A percentile compares a stretch with the other conserved stretches of the same genome.
Evolutionary conservation across 2,797 vertebrate species (phyloP).

Genomic region (Lacerta viridis): DNA sequence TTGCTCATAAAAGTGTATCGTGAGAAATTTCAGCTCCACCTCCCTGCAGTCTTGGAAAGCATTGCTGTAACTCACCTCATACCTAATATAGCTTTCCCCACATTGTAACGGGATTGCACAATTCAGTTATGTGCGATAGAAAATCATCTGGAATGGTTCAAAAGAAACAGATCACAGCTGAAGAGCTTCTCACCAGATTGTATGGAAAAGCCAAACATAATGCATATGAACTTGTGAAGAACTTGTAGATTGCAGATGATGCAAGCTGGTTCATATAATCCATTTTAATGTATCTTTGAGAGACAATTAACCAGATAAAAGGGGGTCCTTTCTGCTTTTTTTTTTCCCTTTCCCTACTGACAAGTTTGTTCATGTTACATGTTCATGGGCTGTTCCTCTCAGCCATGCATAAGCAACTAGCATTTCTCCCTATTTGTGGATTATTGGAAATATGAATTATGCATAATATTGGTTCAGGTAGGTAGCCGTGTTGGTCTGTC

Average conservation of each 20-base stretch:
- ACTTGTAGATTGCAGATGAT: slow-evolving; percentile 58
- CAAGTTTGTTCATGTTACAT: slow-evolving; percentile 46
- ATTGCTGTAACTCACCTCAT: neutral
- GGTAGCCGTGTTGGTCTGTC: neutral
- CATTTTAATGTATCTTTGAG: slow-evolving; percentile 72
- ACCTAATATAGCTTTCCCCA: slow-evolving; percentile 55
- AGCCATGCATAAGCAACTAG: slow-evolving; percentile 13
- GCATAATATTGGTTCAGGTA: neutral
- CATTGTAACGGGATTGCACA: slow-evolving; percentile 23
- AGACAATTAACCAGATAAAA: slow-evolving; percentile 64
- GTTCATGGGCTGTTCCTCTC: slow-evolving; percentile 21
- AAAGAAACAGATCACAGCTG: neutral
- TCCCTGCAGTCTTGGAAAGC: too few species aligned
- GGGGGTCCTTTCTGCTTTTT: neutral
- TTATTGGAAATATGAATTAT: slow-evolving; percentile 31
- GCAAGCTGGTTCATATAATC: slow-evolving; percentile 66
- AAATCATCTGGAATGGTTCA: slow-evolving; percentile 5
- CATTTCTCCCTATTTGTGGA: neutral
- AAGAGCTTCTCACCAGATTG: neutral
- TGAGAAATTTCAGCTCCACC: too few species aligned
- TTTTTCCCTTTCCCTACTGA: slow-evolving; percentile 35
- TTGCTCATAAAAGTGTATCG: too few species aligned
- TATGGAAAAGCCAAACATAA: neutral
- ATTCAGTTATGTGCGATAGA: slow-evolving; percentile 58
- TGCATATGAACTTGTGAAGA: neutral